These are phyloP conservation scores for Sesia apiformis DNA, from an alignment of 2,888 invertebrate species.

Conservation along the genomic window DNA sequence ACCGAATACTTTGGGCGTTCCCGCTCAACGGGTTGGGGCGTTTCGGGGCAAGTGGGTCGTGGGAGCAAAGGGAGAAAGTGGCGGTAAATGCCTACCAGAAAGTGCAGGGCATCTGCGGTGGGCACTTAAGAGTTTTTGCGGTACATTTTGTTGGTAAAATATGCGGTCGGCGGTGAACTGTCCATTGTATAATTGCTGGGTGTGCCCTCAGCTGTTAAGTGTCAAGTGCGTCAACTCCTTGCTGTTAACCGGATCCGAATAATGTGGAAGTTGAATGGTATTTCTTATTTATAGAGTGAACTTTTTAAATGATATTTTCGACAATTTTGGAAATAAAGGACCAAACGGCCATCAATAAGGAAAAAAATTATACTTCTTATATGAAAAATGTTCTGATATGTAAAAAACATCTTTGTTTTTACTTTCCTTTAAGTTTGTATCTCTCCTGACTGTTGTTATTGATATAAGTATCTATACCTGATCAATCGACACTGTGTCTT, in stretches of 20 bases:
- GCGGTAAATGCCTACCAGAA: constrained; percentile 15
- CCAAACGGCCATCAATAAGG: too few species aligned
- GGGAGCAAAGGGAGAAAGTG: constrained; percentile 66
- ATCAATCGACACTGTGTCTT: too few species aligned
- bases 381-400: too few species aligned
- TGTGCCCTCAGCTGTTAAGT: constrained; percentile 14
- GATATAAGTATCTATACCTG: too few species aligned
- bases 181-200: constrained; percentile 44
- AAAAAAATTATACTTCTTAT: too few species aligned
- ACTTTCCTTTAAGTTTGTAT: too few species aligned
- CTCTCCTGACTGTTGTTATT: too few species aligned
- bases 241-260: not conserved
- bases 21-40: constrained; percentile 42
- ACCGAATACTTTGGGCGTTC: constrained; percentile 64
- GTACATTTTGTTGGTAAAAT: constrained; percentile 36
- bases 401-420: too few species aligned
- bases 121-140: constrained; percentile 39
- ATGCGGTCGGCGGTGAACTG: constrained; percentile 29
- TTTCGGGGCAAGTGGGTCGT: constrained; percentile 55
- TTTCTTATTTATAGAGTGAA: too few species aligned
- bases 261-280: not conserved
- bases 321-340: too few species aligned
- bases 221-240: not conserved
- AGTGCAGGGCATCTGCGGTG: constrained; percentile 45
- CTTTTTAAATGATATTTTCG: too few species aligned